Percentiles rank a stretch among this genome's conserved stretches.
Evolutionary conservation across 1,140 invertebrate genomes (phyloP).

Genomic region (Steinernema khuongi): DNA sequence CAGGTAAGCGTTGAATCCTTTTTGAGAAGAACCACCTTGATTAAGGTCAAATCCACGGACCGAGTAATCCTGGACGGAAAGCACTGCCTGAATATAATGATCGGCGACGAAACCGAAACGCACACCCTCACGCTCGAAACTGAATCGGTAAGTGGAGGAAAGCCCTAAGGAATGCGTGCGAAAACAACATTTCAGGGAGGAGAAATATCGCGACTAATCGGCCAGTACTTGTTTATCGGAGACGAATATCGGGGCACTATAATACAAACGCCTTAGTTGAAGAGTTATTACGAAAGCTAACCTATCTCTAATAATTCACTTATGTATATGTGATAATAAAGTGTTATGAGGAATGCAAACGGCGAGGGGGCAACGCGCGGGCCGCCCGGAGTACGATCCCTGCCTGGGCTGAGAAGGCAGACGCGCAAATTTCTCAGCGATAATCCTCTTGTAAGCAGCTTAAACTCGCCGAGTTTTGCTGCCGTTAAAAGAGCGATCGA

Average conservation of each 20-base stretch:
- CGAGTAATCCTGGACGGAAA: slow-evolving; percentile 51
- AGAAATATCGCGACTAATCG: slow-evolving; percentile 80
- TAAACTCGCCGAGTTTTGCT: neutral
- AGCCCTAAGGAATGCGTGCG: slow-evolving; percentile 17
- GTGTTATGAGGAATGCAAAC: neutral
- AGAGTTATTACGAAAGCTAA: no score
- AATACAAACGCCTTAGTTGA: neutral
- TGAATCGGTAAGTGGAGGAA: slow-evolving; percentile 71
- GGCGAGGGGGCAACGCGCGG: no score
- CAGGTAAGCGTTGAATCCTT: neutral
- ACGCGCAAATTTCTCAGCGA: neutral
- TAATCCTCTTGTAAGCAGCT: neutral
- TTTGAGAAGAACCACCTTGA: neutral
- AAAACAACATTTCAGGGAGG: slow-evolving; percentile 59
- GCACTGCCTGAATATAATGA: slow-evolving; percentile 90
- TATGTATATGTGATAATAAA: neutral
- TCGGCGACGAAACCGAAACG: slow-evolving; percentile 89
- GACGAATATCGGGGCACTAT: neutral
- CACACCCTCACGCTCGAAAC: slow-evolving; percentile 89
- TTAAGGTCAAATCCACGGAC: slow-evolving; percentile 22
- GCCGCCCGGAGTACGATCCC: no score
- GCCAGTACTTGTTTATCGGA: slow-evolving; percentile 76
- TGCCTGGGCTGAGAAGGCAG: no score
- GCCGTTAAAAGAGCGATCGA: neutral
- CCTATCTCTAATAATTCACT: no score